phyloP scores from a whole-genome alignment of 2,113 vertebrate species.

The Podiceps cristatus region DNA sequence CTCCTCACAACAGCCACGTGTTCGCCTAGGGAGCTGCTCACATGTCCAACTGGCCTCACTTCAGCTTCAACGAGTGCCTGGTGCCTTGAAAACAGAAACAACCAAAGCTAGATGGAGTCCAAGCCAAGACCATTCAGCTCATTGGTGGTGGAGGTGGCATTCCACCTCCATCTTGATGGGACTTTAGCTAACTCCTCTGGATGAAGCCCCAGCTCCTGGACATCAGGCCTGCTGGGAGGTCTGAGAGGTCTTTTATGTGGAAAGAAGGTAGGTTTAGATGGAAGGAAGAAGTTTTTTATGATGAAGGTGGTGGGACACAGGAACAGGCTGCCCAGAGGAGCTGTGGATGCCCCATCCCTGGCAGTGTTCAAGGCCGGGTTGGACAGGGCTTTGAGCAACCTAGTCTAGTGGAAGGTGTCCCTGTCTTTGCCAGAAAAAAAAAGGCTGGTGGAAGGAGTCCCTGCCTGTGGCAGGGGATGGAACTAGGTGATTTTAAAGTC shows the following conservation, averaged over 20 bases:
- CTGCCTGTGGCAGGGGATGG: neutral
- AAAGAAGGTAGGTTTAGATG: neutral
- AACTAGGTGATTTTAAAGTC: neutral
- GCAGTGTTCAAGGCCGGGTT: neutral
- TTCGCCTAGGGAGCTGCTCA: neutral
- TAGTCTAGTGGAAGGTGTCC: neutral
- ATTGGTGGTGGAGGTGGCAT: fast-evolving
- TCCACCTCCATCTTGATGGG: neutral
- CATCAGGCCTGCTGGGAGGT: neutral
- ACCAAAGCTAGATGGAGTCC: neutral
- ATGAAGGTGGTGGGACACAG: neutral
- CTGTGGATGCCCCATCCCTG: neutral
- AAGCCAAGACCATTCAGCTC: neutral
- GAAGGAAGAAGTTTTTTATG: neutral
- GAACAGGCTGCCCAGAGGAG: neutral
- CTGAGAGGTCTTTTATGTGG: neutral
- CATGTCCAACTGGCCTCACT: neutral
- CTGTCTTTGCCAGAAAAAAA: too few relatives aligned
- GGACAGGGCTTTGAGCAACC: neutral
- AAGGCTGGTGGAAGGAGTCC: neutral
- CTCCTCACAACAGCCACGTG: neutral
- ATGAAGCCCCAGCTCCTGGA: neutral
- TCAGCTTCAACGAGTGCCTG: neutral
- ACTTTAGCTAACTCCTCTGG: neutral
- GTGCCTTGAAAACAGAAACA: neutral